Evolutionary conservation across 2,113 vertebrate genomes (phyloP), one percentile per base, ranked within the genome.

Genomic region (Coturnix japonica): DNA sequence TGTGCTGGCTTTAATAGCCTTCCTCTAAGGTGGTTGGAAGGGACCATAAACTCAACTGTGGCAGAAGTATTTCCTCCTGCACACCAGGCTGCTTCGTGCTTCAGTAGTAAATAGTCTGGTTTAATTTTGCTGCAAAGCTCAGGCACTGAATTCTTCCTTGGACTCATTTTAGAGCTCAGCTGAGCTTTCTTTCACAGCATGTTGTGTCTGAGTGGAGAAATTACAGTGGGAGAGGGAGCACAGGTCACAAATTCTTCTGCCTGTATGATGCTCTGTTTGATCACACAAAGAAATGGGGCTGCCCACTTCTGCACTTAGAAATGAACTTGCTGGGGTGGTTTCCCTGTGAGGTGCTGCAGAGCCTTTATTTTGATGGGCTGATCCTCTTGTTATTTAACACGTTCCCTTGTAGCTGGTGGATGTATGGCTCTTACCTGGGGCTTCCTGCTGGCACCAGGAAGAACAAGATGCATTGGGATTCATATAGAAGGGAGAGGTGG

Each of bases 221-320:
- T 10, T 17, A 56, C 46, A 69, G 51, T 26, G 16, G 44, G 73
- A 14, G 7, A 60, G 49, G 2, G 30, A 2, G 8, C 6, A 18
- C 19, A 51, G 59, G 57, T 5, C 43, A 3, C 0, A 1, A 53
- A 28, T 46, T 26, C 3, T 43, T 41, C 21, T 12, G 18, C 46
- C 59, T 30, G 1, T 5, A 0, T 78, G 19, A 11, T 46, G 6
- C 49, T 14, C 3, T 1, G 1, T 33, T 26, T 13, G 25, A 5
- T 28, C 23, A 1, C 49, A 53, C 18, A 35, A 7, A 63, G 71
- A 41, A 56, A 20, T 8, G 41, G 54, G 16, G 26, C 25, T 53
- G 44, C 56, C 90, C 37, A 1, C 8, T 77, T 61, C 8, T 64
- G 1, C 57, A 7, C 13, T 25, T 41, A 12, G 14, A 28, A 73